Evolutionary conservation across 1,140 invertebrate genomes (phyloP), one percentile per base, ranked within the genome.

Genomic region (Nasonia vitripennis): DNA sequence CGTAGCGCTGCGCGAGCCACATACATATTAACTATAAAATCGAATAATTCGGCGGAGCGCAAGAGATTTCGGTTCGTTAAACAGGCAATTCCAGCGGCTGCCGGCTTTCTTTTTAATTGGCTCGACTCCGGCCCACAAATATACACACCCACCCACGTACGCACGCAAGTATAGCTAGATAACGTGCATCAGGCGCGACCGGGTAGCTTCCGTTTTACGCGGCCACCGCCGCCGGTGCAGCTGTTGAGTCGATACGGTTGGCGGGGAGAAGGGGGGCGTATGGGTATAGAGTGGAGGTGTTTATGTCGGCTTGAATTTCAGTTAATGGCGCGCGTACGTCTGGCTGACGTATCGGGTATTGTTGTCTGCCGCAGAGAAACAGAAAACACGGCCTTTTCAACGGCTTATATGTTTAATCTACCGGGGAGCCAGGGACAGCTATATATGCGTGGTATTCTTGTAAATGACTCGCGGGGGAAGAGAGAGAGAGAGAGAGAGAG

Each of bases 231-330:
- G 17, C 55, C 55, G 55, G 6, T 62, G 31, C 77, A 84, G 83
- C 83, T 84, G 77, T 34, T 79, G 27, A 34, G 31, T 4, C 27
- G 55, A 62, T 34, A 27, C 27, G 68, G 3, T 70, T 10, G 41
- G 41, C 41, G 41, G 9, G 10, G 34, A 4, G 34, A 37, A 6
- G 34, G 2, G 2, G 14, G 48, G 48, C 10, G 14, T 51, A 55
- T 14, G 55, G 17, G 17, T 2, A 17, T 20, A n/a, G 20, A 83
- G 74, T 37, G 81, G 87, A 87, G 89, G 87, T 90, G 89, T 90
- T 89, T 90, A 89, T 89, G 89, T 89, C 85, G 87, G 86, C 89
- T 90, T 89, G 89, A 90, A 90, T 90, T 89, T 88, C 89, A 89
- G 89, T 90, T 90, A 89, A 90, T 89, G 88, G 88, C 87, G 51